phyloP scores from a whole-genome alignment of 2,797 vertebrate species.

The Echiichthys vipera region DNA sequence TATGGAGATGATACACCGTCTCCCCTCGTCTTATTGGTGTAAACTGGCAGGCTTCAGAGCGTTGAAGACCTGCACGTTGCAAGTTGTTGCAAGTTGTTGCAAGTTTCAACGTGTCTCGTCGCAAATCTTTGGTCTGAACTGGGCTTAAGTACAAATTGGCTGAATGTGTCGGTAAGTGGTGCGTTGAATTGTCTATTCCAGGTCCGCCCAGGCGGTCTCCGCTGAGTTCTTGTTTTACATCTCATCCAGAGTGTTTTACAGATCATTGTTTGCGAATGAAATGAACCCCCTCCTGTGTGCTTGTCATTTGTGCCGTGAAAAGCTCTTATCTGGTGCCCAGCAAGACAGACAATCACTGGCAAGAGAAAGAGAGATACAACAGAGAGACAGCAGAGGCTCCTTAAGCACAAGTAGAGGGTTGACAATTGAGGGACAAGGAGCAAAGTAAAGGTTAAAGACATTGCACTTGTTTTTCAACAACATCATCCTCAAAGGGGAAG shows the following conservation, averaged over 20 bases:
- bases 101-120: no score
- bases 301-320: constrained; percentile 63
- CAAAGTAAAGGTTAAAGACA: background rate
- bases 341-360: constrained; percentile 57
- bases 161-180: constrained; percentile 71
- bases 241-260: constrained; percentile 63
- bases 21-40: no score
- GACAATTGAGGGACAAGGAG: constrained; percentile 21
- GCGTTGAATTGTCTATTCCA: constrained; percentile 74
- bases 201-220: constrained; percentile 65
- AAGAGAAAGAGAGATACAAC: constrained; percentile 16
- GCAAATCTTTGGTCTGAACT: no score
- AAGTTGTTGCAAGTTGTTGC: no score
- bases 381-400: constrained; percentile 15
- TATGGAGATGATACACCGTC: no score
- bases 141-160: constrained; percentile 61
- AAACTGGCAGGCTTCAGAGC: no score
- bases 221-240: constrained; percentile 69
- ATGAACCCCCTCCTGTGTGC: constrained; percentile 59
- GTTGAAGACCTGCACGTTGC: no score
- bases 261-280: constrained; percentile 71
- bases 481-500: background rate
- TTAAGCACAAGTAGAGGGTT: constrained; percentile 24
- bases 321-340: constrained; percentile 65
- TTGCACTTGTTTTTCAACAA: background rate